These are phyloP conservation scores for Charina bottae DNA, from an alignment of 2,113 vertebrate species.

Conservation along the genomic window DNA sequence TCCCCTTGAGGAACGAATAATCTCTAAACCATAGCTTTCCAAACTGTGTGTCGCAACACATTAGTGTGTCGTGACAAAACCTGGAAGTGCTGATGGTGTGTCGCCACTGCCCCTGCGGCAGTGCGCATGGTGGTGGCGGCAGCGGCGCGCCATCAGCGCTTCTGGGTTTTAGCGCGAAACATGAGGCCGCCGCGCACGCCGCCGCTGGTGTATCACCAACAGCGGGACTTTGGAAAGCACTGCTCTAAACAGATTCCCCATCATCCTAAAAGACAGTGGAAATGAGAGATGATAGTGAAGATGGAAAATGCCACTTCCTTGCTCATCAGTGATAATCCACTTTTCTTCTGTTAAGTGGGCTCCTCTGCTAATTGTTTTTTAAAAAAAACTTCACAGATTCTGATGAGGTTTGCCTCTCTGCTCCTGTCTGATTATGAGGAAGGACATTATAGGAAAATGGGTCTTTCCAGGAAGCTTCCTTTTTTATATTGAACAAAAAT, in stretches of 20 bases:
- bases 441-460: not conserved
- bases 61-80: no score
- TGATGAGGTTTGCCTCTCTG: not conserved
- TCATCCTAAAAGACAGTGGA: not conserved
- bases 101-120: no score
- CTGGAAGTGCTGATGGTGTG: no score
- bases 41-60: no score
- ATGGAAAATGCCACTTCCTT: not conserved
- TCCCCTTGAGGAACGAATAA: not conserved
- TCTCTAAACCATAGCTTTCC: no score
- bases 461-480: not conserved
- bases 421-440: not conserved
- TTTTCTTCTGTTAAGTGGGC: not conserved
- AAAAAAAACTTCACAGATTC: not conserved
- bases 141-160: no score
- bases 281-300: not conserved
- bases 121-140: no score
- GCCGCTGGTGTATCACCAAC: no score
- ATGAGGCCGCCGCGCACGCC: no score
- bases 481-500: not conserved
- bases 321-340: not conserved
- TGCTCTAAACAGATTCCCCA: not conserved
- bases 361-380: not conserved
- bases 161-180: no score
- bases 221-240: no score